Evolutionary conservation across 2,888 invertebrate species (phyloP).

Genomic region (Drosophila mulleri): DNA sequence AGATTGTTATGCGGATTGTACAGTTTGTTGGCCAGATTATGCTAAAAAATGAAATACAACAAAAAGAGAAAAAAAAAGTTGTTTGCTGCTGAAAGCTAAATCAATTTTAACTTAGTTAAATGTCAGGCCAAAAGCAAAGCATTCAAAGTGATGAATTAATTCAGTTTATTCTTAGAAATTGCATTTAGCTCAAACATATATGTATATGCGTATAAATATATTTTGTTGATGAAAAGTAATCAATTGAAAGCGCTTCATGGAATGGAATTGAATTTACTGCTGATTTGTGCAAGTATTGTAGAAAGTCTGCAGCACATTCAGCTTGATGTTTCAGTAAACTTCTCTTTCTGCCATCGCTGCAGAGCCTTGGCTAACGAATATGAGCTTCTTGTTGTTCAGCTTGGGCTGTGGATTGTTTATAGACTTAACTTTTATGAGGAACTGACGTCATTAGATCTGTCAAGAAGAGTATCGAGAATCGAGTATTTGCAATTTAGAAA

Average conservation of each 20-base stretch:
- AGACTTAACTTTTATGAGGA: too few species aligned
- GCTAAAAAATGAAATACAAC: not conserved
- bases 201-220: too few species aligned
- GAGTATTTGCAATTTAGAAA: too few species aligned
- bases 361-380: too few species aligned
- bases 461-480: too few species aligned
- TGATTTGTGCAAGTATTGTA: not conserved
- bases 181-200: not conserved
- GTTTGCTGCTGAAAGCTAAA: conserved; percentile 2
- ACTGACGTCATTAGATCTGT: too few species aligned
- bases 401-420: too few species aligned
- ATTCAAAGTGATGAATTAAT: conserved; percentile 1
- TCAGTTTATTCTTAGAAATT: not conserved
- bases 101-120: conserved; percentile 8
- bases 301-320: not conserved
- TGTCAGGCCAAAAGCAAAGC: conserved; percentile 1
- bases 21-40: conserved; percentile 21
- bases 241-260: not conserved
- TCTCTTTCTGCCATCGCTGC: too few species aligned
- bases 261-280: not conserved
- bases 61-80: not conserved
- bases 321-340: not conserved
- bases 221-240: not conserved
- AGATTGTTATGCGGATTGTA: conserved; percentile 37
- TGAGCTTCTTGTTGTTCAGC: too few species aligned